Base-by-base conservation (phyloP, 1,140 invertebrate genomes). In the Eupristina koningsbergeri region DNA sequence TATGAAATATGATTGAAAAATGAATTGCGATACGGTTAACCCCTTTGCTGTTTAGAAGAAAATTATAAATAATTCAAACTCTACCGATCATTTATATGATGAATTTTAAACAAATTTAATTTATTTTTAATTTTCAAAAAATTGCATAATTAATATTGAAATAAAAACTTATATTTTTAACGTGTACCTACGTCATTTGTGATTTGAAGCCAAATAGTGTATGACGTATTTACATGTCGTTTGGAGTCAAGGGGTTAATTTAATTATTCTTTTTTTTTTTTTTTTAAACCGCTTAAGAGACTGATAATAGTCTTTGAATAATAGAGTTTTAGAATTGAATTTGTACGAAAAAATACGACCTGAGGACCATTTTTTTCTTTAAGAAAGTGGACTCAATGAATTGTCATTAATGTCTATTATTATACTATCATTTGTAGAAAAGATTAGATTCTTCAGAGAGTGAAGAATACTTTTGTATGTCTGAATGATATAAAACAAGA, bases 311-410 rank as follows among this genome's bases (percentile, higher is more conserved):
- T 81, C 67, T 81, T 82, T 29, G 47, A 78, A 83, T 34, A 41
- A 76, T 22, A 69, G 53, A 82, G 63, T 78, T 83, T 83, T 83
- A 78, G 34, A 19, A 77, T 83, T 77, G 29, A 77, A 22, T 69
- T 67, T 64, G 58, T 67, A 61, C 9, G 29, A 83, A 83, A 71
- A 71, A 22, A 45, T 45, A 50, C 31, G 73, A 74, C 50, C 39
- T 39, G 31, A 73, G 39, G 8, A 78, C 39, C 67, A 61, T 74
- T 83, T 79, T 79, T 53, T 53, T 53, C 19, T 53, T 53, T 9
- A 17, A 79, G 31, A 29, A 78, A 84, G 29, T 79, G 39, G 34
- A 64, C 17, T 74, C 39, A 26, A 73, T 77, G 13, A 83, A 58
- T 76, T 76, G n/a, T 73, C 64, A 78, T 71, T 64, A 71, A n/a